phyloP scores from a whole-genome alignment of 2,113 vertebrate species.

The Zapornia atra region DNA sequence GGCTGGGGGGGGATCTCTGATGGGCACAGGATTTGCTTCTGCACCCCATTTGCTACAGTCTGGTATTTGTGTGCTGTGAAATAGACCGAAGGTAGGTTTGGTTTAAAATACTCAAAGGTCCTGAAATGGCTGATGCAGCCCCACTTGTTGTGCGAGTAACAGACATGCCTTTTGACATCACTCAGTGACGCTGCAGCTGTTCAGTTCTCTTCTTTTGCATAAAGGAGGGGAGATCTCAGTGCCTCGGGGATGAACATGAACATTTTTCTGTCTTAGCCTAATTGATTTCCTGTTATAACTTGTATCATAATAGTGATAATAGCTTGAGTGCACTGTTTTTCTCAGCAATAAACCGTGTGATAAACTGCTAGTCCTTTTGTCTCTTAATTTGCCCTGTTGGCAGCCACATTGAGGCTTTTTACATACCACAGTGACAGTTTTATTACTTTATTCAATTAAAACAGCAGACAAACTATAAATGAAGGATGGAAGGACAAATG shows the following conservation, averaged over 20 bases:
- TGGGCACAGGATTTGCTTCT: not conserved
- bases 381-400: conserved; percentile 45
- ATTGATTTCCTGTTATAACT: conserved; percentile 64
- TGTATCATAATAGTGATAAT: conserved; percentile 45
- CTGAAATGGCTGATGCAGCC: not conserved
- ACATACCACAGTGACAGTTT: not conserved
- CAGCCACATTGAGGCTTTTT: conserved; percentile 36
- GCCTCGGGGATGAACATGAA: not conserved
- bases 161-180: not conserved
- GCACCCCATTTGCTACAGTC: not conserved
- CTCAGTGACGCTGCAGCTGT: not conserved
- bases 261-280: conserved; percentile 25
- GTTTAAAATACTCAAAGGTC: not conserved
- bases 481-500: not conserved
- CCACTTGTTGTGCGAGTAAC: not conserved
- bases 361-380: conserved; percentile 35
- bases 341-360: conserved; percentile 40
- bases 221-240: not conserved
- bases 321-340: not conserved
- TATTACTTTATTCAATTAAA: conserved; percentile 53
- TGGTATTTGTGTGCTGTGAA: not conserved
- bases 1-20: not conserved
- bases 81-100: not conserved
- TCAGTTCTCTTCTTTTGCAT: not conserved
- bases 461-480: not conserved